phyloP scores from a whole-genome alignment of 2,113 vertebrate genomes.

The Cervus canadensis region DNA sequence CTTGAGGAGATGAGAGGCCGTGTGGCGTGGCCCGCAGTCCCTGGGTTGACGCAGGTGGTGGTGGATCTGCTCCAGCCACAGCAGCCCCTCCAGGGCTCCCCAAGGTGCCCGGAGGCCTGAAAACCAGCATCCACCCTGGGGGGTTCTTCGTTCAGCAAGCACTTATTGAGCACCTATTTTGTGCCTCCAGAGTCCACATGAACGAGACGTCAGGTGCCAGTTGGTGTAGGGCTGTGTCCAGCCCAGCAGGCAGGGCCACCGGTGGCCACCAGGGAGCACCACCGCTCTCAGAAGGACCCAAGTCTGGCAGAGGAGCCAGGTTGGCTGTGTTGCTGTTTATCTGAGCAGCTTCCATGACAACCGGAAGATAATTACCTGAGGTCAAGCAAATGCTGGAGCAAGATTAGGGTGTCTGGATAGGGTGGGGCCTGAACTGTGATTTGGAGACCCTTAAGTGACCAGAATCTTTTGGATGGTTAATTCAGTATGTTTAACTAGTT shows the following conservation, averaged over 20 bases:
- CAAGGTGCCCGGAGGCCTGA: background rate
- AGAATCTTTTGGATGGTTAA: background rate
- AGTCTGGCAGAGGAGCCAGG: background rate
- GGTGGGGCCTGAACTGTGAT: background rate
- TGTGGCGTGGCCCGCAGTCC: background rate
- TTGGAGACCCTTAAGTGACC: slow-evolving; percentile 24
- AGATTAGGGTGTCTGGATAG: slow-evolving; percentile 49
- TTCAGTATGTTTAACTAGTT: background rate
- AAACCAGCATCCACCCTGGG: background rate
- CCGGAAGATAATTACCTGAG: slow-evolving; percentile 64
- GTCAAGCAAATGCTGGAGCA: slow-evolving; percentile 17
- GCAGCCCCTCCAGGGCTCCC: background rate
- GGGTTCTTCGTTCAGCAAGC: background rate
- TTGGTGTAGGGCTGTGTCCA: background rate
- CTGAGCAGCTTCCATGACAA: slow-evolving; percentile 50
- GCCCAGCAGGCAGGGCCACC: background rate
- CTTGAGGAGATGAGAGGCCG: background rate
- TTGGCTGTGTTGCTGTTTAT: slow-evolving; percentile 28
- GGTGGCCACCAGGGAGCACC: slow-evolving; percentile 43
- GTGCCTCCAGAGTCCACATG: background rate
- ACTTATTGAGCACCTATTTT: background rate
- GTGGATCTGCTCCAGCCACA: background rate
- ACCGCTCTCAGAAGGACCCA: background rate
- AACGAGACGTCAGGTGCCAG: background rate
- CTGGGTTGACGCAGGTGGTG: background rate